Evolutionary conservation across 2,797 vertebrate genomes (phyloP), one percentile per base, ranked within the genome.

Genomic region (Cossypha heuglini): DNA sequence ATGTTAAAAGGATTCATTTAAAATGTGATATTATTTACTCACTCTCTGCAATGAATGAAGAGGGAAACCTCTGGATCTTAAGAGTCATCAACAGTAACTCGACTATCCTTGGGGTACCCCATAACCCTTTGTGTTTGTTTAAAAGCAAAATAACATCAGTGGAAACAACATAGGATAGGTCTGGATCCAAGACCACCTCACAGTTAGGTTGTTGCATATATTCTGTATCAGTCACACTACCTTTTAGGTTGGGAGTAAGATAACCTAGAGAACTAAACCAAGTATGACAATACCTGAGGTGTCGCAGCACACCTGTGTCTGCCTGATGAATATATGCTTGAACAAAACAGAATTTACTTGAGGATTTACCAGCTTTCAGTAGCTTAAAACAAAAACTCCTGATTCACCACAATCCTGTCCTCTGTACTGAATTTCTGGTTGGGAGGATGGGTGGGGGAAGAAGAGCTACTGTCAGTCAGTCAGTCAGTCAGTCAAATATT

Each of bases 291-390:
- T 13, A 22, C 15, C 16, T 0, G 1, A 90, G 57, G 20, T 74
- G 26, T 33, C n/a, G 28, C 71, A 87, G 40, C 37, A 79, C 4
- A 7, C 15, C 13, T 62, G 8, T n/a, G 10, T 37, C 33, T 82
- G 28, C 21, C 24, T 81, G 25, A 82, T 45, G 16, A 79, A 88
- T 52, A 75, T 5, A 72, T 13, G 68, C 33, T 40, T 43, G 20
- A 86, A 28, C 37, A 72, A 88, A 93, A 66, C 8, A 78, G 37
- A 81, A 43, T 62, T 55, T 74, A 33, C 61, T 67, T 33, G 7
- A 86, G 51, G 21, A 85, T 85, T 76, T 76, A 55, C 16, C 43
- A 66, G 31, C 29, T 90, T 90, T 75, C 54, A 62, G 33, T 31
- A 84, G 31, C 51, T 66, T 29, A 14, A 76, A 72, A 75, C 8